A percentile compares a stretch with the other conserved stretches of the same genome.
phyloP scores from a whole-genome alignment of 2,113 vertebrate genomes.

The Empidonax traillii region DNA sequence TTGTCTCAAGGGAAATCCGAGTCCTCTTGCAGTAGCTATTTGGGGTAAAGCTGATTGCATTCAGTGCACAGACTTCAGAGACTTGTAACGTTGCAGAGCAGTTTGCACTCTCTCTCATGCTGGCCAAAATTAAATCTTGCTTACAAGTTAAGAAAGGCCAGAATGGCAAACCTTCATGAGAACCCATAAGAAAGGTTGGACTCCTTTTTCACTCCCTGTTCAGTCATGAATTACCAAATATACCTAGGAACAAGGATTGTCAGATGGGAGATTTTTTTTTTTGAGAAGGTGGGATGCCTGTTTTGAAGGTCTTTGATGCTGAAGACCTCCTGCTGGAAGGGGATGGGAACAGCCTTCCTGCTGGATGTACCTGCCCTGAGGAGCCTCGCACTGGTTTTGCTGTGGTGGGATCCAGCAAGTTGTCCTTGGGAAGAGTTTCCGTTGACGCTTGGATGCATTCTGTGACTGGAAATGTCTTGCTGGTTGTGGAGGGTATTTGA shows the following conservation, averaged over 20 bases:
- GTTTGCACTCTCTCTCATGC: background rate
- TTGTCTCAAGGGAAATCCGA: background rate
- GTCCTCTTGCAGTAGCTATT: background rate
- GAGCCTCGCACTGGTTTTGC: background rate
- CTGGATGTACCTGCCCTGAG: background rate
- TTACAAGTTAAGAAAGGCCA: background rate
- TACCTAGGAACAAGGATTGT: background rate
- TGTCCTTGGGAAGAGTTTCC: background rate
- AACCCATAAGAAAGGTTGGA: background rate
- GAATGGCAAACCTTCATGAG: background rate
- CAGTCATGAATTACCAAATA: background rate
- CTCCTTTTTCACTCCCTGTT: background rate
- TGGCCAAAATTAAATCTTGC: background rate
- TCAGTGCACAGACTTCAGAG: background rate
- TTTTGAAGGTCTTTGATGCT: background rate
- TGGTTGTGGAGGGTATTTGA: background rate
- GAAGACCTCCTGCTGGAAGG: background rate
- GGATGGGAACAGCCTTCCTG: background rate
- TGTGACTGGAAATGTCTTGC: background rate
- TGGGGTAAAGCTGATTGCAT: background rate
- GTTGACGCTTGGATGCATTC: rapidly evolving
- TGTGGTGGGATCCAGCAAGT: background rate
- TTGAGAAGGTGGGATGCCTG: background rate
- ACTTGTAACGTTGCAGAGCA: background rate
- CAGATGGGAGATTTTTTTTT: background rate